Evolutionary conservation across 2,113 vertebrate species (phyloP).

Genomic region (Ondatra zibethicus): DNA sequence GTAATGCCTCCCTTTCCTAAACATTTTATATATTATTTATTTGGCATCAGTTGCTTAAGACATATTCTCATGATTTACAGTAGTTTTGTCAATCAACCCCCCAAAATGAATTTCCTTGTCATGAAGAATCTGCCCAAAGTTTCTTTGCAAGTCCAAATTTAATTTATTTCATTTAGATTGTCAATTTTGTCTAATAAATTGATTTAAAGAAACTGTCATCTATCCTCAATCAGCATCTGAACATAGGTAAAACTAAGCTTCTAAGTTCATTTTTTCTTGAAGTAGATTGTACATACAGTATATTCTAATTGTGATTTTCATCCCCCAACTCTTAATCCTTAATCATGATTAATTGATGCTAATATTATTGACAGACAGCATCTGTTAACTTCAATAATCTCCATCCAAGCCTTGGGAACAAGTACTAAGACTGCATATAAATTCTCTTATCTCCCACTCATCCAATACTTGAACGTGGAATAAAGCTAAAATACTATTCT

Average conservation of each 20-base stretch:
- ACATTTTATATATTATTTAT: background rate
- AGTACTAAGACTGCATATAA: too few species aligned
- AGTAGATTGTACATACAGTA: background rate
- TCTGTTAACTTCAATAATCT: too few species aligned
- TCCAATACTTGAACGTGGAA: background rate
- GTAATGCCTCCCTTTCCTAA: rapidly evolving
- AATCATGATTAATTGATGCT: background rate
- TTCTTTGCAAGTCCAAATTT: background rate
- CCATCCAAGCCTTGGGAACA: too few species aligned
- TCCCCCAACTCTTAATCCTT: background rate
- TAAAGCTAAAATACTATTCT: background rate
- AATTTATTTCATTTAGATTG: background rate
- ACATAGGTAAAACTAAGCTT: background rate
- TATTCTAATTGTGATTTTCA: background rate
- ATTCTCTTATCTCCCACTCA: too few species aligned
- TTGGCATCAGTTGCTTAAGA: background rate
- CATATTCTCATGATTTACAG: background rate
- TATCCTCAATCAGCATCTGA: background rate
- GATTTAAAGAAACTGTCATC: background rate
- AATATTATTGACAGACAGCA: background rate
- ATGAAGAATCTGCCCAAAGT: background rate
- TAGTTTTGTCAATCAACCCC: background rate
- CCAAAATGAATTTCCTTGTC: background rate
- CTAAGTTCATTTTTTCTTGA: background rate
- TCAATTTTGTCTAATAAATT: background rate